Evolutionary conservation across 92 coral and sea anemone species (phyloP), one percentile per base, ranked within the genome.

Genomic region (Phymanthus crucifer): DNA sequence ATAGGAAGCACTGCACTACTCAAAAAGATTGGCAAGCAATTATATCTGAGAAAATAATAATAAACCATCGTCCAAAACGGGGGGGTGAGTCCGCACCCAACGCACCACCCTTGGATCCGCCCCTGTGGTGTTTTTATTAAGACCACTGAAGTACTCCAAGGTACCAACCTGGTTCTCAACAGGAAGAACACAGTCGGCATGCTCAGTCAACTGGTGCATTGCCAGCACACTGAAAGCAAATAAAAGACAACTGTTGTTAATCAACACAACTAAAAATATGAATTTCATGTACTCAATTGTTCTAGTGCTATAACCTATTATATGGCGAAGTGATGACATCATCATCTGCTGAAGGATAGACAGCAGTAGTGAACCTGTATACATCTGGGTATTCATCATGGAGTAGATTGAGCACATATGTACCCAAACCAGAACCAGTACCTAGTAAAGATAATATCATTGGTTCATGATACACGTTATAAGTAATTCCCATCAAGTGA

Each of bases 291-390:
- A n/a, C n/a, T n/a, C n/a, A n/a, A n/a, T n/a, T n/a, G n/a, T n/a
- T n/a, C n/a, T n/a, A n/a, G n/a, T n/a, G n/a, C n/a, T n/a, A n/a
- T n/a, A 34, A 90, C 98, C 97, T 95, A 91, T 95, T 95, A 38
- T 95, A 95, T 21, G 99, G 99, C 36, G 99, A 95, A 6, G 99
- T 95, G 40, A 95, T 87, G 38, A 95, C 99, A 89, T 95, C 99
- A 82, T 95, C 99, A 83, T 95, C 99, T 12, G 91, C 89, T 17
- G 99, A 95, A 1, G 99, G 99, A 54, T 93, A 95, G 19, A 95
- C 99, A 50, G 99, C 99, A 4, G 96, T 90, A n/a, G 99, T 95
- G 75, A 95, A 95, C 74, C 99, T 84, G 71, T 95, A 95, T 40
- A 95, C 98, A 36, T 95, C 99, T 47, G 99, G 98, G n/a, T 93